phyloP scores from a whole-genome alignment of 2,113 vertebrate genomes.

The Tragulus kanchil region DNA sequence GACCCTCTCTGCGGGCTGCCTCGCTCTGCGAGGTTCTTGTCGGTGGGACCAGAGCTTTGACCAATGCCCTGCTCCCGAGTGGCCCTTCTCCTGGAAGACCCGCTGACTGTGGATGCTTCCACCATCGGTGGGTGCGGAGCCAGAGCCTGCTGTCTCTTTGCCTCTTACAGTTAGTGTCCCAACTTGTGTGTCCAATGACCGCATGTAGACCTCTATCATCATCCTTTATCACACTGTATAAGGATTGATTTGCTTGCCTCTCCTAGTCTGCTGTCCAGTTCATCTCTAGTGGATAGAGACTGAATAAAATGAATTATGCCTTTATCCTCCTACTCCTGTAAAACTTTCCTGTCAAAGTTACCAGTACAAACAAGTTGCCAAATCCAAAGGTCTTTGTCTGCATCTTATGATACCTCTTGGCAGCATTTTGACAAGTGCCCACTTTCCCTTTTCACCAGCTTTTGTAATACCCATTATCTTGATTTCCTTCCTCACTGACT shows the following conservation, averaged over 20 bases:
- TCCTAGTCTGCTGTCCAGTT: too few relatives aligned
- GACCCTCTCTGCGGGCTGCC: constrained; percentile 44
- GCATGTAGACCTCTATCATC: accelerated
- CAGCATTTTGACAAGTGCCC: not conserved
- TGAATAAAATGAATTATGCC: not conserved
- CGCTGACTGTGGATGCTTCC: not conserved
- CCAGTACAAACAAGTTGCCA: not conserved
- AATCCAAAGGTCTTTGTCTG: not conserved
- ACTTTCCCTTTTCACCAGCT: not conserved
- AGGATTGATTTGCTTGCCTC: not conserved
- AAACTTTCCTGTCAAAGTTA: not conserved
- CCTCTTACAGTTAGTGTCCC: constrained; percentile 86
- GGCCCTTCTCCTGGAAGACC: constrained; percentile 43
- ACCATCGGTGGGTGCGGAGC: not conserved
- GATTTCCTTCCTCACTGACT: not conserved
- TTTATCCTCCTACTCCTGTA: not conserved
- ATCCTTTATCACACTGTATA: not conserved
- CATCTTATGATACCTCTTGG: not conserved
- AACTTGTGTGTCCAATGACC: accelerated
- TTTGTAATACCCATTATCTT: not conserved
- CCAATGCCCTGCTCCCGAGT: not conserved
- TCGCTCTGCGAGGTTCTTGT: constrained; percentile 40
- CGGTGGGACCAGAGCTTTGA: constrained; percentile 68
- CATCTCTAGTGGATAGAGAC: not conserved
- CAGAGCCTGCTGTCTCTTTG: constrained; percentile 65